phyloP scores from a whole-genome alignment of 2,888 invertebrate species.

The Lampropteryx suffumata region DNA sequence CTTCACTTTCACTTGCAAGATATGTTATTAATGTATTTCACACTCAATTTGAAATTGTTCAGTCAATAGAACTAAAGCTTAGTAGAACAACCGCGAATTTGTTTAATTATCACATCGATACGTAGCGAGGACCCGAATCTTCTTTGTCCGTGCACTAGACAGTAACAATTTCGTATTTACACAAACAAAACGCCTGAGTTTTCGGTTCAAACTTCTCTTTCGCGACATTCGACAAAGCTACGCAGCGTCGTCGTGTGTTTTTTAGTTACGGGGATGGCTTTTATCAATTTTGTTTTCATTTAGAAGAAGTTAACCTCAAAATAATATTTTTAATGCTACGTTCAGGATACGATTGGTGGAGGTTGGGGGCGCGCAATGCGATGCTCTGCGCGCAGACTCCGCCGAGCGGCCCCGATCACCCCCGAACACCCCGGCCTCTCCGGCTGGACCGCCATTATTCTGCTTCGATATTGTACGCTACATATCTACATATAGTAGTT shows the following conservation, averaged over 20 bases:
- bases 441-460: constrained; percentile 39
- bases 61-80: constrained; percentile 47
- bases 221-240: constrained; percentile 78
- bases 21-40: constrained; percentile 63
- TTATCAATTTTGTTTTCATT: constrained; percentile 59
- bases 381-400: constrained; percentile 55
- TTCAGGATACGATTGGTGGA: constrained; percentile 71
- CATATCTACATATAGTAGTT: constrained; percentile 1
- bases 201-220: constrained; percentile 72
- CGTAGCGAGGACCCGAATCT: constrained; percentile 62
- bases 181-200: constrained; percentile 80
- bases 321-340: constrained; percentile 77
- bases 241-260: constrained; percentile 48
- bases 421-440: constrained; percentile 46
- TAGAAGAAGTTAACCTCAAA: constrained; percentile 76
- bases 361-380: constrained; percentile 56
- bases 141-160: constrained; percentile 82
- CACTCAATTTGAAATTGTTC: constrained; percentile 53
- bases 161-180: constrained; percentile 81
- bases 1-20: constrained; percentile 62
- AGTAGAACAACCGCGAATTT: constrained; percentile 56
- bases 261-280: constrained; percentile 45
- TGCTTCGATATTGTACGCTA: constrained; percentile 33
- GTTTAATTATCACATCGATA: constrained; percentile 55
- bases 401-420: constrained; percentile 55